These are phyloP conservation scores for Ashinkailepas kermadecensis DNA, from an alignment of 2,888 invertebrate species.

Conservation along the genomic window DNA sequence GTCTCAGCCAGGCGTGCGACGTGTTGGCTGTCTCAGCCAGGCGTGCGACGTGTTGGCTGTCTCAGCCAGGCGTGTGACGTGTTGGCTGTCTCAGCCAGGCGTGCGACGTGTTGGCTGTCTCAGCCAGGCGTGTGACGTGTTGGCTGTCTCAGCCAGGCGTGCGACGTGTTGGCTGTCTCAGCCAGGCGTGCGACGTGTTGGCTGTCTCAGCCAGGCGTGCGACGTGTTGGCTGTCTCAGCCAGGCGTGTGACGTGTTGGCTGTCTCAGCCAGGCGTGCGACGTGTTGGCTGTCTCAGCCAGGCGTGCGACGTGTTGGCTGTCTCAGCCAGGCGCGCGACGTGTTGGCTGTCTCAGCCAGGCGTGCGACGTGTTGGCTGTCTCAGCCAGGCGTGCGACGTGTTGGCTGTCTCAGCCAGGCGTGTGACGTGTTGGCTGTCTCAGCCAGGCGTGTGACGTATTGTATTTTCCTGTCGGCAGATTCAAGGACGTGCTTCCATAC, in stretches of 20 bases:
- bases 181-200: no score
- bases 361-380: background rate
- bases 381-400: background rate
- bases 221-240: no score
- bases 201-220: background rate
- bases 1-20: no score
- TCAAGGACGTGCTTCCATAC: constrained; percentile 73
- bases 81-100: background rate
- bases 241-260: background rate
- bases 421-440: background rate
- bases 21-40: background rate
- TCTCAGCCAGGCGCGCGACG: background rate
- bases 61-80: no score
- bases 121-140: no score
- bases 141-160: background rate
- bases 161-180: background rate
- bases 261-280: background rate
- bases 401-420: background rate
- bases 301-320: background rate
- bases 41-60: background rate
- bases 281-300: no score
- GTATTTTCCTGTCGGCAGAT: constrained; percentile 43
- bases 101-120: background rate
- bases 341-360: no score
- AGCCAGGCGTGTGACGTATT: background rate